Evolutionary conservation across 2,888 invertebrate species (phyloP), one percentile per base, ranked within the genome.

Genomic region (Drosophila aldrichi): DNA sequence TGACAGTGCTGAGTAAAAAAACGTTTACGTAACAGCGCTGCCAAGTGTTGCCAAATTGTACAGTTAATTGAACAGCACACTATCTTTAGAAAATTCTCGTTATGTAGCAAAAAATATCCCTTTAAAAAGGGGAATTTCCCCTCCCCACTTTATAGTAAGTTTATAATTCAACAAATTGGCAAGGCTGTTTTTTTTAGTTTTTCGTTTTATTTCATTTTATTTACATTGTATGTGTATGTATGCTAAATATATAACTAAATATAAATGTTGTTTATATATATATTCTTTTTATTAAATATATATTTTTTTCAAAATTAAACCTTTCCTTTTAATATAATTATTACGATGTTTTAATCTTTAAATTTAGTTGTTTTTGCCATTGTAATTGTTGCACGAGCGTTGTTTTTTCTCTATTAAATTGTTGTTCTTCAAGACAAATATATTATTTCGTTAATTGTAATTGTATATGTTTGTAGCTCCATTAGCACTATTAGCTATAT

Each of bases 151-250:
- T 34, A 44, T 16, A 44, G 25, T 3, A 44, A 22, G 20, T 22
- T 22, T 22, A 22, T 22, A 22, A 2, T 22, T 22, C 1, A 8
- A 22, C 46, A n/a, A 9, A 16, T 16, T 2, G 4, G n/a, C 20
- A 38, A 25, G 2, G 22, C 2, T 3, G 10, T 32, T 32, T 64
- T 78, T 18, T 43, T 12, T 0, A 6, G 43, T 20, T 43, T 75
- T 80, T 40, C 54, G 54, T 40, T 85, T 89, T 87, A 84, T 82
- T 81, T 80, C 83, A 81, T 87, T 91, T 91, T 91, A 91, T 91
- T 91, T 91, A 91, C 91, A 91, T 81, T 91, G 79, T 89, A 87
- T 81, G 83, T 88, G 78, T 83, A 89, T 90, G 88, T 90, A 91
- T 77, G 77, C 78, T 77, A 77, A 77, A 84, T 90, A 88, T 90